These are phyloP conservation scores for Chelonoidis abingdonii DNA, from an alignment of 2,113 vertebrate species.

Conservation along the genomic window DNA sequence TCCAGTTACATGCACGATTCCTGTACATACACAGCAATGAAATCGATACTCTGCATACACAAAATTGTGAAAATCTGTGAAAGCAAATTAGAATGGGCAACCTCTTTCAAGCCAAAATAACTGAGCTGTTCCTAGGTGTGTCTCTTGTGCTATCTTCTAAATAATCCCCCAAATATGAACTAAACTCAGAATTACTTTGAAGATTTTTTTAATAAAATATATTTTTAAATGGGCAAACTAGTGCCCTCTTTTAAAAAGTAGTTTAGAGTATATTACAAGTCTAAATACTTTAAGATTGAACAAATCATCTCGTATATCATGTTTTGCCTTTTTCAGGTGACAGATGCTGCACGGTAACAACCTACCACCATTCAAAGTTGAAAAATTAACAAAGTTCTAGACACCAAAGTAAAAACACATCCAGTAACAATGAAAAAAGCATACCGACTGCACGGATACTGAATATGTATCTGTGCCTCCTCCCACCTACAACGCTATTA, in stretches of 20 bases:
- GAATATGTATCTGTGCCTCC: fast-evolving
- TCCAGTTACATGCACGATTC: neutral
- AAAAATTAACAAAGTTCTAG: neutral
- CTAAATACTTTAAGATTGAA: neutral
- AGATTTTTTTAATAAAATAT: neutral
- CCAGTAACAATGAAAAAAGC: neutral
- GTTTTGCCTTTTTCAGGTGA: neutral
- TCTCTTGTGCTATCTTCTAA: neutral
- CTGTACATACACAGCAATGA: neutral
- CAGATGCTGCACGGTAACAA: neutral
- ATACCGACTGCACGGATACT: neutral
- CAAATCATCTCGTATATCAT: neutral
- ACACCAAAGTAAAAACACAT: neutral
- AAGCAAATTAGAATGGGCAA: neutral
- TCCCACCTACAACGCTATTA: fast-evolving
- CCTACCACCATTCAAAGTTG: neutral
- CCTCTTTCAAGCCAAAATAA: neutral
- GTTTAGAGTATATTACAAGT: neutral
- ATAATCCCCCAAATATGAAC: neutral
- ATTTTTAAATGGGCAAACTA: too few relatives aligned
- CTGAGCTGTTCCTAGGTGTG: neutral
- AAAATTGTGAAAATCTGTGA: neutral
- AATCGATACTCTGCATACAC: neutral
- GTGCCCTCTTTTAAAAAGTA: neutral
- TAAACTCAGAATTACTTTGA: neutral